A percentile compares a stretch with the other conserved stretches of the same genome.
phyloP scores from a whole-genome alignment of 2,888 invertebrate species.

The Athalia rosae region DNA sequence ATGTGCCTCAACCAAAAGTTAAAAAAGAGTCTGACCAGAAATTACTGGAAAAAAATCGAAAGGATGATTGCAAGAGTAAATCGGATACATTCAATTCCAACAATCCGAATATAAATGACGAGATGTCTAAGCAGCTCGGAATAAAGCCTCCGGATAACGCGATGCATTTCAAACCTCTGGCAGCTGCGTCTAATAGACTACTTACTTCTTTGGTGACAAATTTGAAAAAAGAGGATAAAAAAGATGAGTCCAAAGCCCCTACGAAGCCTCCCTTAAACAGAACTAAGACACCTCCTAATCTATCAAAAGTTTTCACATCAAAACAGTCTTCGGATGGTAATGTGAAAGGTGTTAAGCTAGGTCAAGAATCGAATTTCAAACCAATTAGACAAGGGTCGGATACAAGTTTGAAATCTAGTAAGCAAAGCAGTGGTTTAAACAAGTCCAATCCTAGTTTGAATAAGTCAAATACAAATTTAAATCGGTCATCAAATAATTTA shows the following conservation, averaged over 20 bases:
- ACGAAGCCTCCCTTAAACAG: slow-evolving; percentile 61
- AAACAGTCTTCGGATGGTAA: slow-evolving; percentile 48
- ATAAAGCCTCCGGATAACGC: slow-evolving; percentile 59
- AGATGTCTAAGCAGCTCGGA: slow-evolving; percentile 62
- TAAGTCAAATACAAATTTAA: slow-evolving; percentile 53
- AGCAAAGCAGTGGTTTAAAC: slow-evolving; percentile 24
- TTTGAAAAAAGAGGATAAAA: slow-evolving; percentile 52
- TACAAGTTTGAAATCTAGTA: slow-evolving; percentile 55
- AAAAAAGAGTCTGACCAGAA: slow-evolving; percentile 68
- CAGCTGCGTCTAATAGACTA: slow-evolving; percentile 54
- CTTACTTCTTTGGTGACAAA: slow-evolving; percentile 57
- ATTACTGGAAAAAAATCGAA: slow-evolving; percentile 37
- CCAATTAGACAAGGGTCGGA: slow-evolving; percentile 53
- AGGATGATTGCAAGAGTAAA: slow-evolving; percentile 54
- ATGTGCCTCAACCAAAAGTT: slow-evolving; percentile 77
- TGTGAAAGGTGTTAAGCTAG: slow-evolving; percentile 48
- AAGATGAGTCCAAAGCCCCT: slow-evolving; percentile 54
- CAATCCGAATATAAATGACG: slow-evolving; percentile 61
- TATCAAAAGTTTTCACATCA: slow-evolving; percentile 52
- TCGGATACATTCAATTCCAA: slow-evolving; percentile 50
- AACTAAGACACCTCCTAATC: slow-evolving; percentile 61
- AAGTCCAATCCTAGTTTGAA: slow-evolving; percentile 50
- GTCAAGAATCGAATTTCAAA: slow-evolving; percentile 54
- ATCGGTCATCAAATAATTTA: slow-evolving; percentile 52
- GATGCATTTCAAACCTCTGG: slow-evolving; percentile 19